Percentiles rank a stretch among this genome's conserved stretches.
Conservation (phyloP, 2,888 invertebrate genomes). For the Synergus gifuensis region DNA sequence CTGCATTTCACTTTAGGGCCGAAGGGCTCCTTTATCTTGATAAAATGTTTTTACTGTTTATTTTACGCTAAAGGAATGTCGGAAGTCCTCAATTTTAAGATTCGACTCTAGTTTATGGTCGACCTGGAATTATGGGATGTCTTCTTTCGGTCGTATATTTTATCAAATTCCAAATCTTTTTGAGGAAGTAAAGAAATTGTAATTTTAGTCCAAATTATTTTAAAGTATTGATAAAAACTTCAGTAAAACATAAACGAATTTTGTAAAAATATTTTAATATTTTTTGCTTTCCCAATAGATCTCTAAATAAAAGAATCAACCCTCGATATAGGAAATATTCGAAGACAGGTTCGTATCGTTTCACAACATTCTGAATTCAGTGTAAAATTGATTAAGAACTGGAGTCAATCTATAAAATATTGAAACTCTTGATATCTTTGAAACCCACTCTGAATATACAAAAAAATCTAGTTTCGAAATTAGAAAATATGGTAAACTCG, state of each 20-base stretch:
- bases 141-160: not conserved
- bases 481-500: too few species aligned
- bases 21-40: not conserved
- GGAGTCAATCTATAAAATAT: not conserved
- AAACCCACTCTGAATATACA: too few species aligned
- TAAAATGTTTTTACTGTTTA: slow-evolving; percentile 7
- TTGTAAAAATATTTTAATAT: too few species aligned
- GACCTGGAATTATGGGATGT: not conserved
- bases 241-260: not conserved
- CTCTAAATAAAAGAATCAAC: too few species aligned
- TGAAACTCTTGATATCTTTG: not conserved
- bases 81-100: not conserved
- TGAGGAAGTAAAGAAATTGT: not conserved
- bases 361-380: too few species aligned
- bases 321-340: not conserved
- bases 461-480: too few species aligned
- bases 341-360: too few species aligned
- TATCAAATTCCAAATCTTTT: not conserved
- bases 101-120: not conserved
- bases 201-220: not conserved
- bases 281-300: too few species aligned
- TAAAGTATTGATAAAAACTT: not conserved
- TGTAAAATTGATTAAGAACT: too few species aligned
- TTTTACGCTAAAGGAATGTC: not conserved
- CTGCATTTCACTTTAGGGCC: not conserved